A percentile compares a stretch with the other conserved stretches of the same genome.
Evolutionary conservation across 2,888 invertebrate genomes (phyloP).

Genomic region (Xestia c-nigrum): DNA sequence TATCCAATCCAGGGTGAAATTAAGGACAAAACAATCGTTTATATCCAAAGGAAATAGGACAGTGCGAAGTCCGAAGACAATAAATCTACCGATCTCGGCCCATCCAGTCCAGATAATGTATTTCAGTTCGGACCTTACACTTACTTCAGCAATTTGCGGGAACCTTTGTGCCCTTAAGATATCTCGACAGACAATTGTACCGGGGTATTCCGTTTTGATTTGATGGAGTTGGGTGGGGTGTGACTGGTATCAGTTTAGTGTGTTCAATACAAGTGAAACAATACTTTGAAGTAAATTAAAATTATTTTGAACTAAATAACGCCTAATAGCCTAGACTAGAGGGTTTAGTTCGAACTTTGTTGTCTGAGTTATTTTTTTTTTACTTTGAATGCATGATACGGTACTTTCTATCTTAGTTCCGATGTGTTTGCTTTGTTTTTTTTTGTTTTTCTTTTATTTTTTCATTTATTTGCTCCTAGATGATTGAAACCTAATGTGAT

Average conservation of each 20-base stretch:
- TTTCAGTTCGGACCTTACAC: slow-evolving; percentile 90
- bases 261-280: slow-evolving; percentile 17
- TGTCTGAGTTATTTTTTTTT: no score
- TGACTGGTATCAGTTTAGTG: slow-evolving; percentile 60
- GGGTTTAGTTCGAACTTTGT: no score
- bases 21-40: slow-evolving; percentile 72
- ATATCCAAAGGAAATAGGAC: slow-evolving; percentile 82
- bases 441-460: no score
- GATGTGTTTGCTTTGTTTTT: no score
- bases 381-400: no score
- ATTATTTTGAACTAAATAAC: not conserved
- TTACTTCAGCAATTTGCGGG: slow-evolving; percentile 90
- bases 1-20: slow-evolving; percentile 64
- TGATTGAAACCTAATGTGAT: no score
- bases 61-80: slow-evolving; percentile 79
- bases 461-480: no score
- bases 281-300: not conserved
- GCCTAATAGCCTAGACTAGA: no score
- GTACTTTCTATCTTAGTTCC: no score
- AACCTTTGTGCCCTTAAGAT: slow-evolving; percentile 90
- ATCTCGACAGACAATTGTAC: slow-evolving; percentile 89
- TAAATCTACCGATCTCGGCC: slow-evolving; percentile 85
- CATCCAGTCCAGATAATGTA: slow-evolving; percentile 89
- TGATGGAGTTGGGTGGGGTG: slow-evolving; percentile 65
- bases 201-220: slow-evolving; percentile 75